Evolutionary conservation across 2,888 invertebrate species (phyloP).

Genomic region (Malthinus seriepunctatus): DNA sequence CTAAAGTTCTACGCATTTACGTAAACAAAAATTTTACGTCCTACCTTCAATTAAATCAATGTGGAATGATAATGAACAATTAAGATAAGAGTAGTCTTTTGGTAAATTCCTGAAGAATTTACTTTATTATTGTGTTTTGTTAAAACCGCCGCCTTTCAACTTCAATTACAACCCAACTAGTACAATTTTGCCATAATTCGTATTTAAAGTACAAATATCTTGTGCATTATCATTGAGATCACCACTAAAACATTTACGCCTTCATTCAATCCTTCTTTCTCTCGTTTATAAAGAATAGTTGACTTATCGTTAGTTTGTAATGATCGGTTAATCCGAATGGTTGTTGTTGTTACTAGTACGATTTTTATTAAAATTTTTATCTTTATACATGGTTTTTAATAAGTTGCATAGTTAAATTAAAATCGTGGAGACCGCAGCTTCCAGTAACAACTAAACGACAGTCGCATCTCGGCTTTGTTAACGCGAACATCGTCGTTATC

Average conservation of each 20-base stretch:
- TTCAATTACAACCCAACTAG: constrained; percentile 1
- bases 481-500: constrained; percentile 36
- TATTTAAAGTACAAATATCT: constrained; percentile 1
- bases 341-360: constrained; percentile 19
- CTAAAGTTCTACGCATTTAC: too few relatives aligned
- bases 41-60: too few relatives aligned
- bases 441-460: constrained; percentile 42
- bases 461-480: constrained; percentile 42
- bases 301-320: constrained; percentile 4
- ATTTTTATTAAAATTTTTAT: constrained; percentile 16
- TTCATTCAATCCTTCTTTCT: background rate
- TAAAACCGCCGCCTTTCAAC: constrained; percentile 1
- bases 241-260: constrained; percentile 1
- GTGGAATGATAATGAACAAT: too few relatives aligned
- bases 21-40: too few relatives aligned
- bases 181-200: constrained; percentile 2
- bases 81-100: too few relatives aligned
- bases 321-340: constrained; percentile 15
- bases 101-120: too few relatives aligned
- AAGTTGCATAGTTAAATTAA: constrained; percentile 36
- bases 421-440: constrained; percentile 37
- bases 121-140: background rate
- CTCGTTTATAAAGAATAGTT: background rate
- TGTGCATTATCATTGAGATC: background rate
- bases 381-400: constrained; percentile 3